Evolutionary conservation across 2,797 vertebrate species (phyloP).

Genomic region (Caiman crocodilus): DNA sequence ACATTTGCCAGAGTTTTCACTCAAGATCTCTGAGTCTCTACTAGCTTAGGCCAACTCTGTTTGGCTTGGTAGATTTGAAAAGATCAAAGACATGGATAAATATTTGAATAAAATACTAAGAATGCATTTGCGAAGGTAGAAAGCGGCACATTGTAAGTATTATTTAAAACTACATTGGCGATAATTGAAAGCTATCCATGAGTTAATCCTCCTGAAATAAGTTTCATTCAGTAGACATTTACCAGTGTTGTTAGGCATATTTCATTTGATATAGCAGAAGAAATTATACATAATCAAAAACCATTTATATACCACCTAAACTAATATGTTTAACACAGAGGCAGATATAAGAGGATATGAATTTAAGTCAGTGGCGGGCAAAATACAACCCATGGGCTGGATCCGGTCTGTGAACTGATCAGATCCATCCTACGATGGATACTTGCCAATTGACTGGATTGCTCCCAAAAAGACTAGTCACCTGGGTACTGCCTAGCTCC

Average conservation of each 20-base stretch:
- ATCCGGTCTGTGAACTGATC: too few relatives aligned
- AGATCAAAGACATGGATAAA: not conserved
- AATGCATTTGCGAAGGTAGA: not conserved
- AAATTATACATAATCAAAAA: conserved; percentile 6
- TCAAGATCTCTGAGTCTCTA: not conserved
- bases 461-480: too few relatives aligned
- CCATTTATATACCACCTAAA: not conserved
- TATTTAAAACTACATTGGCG: not conserved
- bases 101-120: not conserved
- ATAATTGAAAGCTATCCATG: not conserved
- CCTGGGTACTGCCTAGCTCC: too few relatives aligned
- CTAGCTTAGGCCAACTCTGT: not conserved
- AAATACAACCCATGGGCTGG: too few relatives aligned
- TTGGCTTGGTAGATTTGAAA: not conserved
- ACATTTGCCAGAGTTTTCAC: not conserved
- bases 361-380: not conserved
- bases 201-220: not conserved
- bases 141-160: not conserved
- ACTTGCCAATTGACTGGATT: too few relatives aligned
- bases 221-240: conserved; percentile 28
- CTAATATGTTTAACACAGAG: conserved; percentile 23
- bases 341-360: not conserved
- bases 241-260: conserved; percentile 11
- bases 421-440: too few relatives aligned
- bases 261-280: conserved; percentile 30